A percentile compares a stretch with the other conserved stretches of the same genome.
phyloP scores from a whole-genome alignment of 2,888 invertebrate genomes.

The Adela reaumurella region DNA sequence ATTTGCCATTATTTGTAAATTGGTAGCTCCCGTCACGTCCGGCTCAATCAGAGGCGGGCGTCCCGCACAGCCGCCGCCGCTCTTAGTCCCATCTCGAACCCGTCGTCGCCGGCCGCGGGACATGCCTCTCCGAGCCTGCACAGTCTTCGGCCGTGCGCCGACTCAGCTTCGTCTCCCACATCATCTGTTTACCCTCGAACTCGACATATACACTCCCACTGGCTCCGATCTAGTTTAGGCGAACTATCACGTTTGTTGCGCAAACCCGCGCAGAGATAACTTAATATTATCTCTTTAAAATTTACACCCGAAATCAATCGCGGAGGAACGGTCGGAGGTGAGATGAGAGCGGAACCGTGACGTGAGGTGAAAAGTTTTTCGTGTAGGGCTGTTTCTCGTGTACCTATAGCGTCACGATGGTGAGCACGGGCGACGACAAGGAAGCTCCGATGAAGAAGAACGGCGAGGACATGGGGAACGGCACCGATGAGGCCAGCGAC shows the following conservation, averaged over 20 bases:
- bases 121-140: neutral
- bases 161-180: too few species aligned
- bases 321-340: neutral
- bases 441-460: slow-evolving; percentile 30
- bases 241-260: neutral
- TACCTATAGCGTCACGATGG: neutral
- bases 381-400: too few species aligned
- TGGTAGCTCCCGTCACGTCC: slow-evolving; percentile 45
- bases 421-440: slow-evolving; percentile 3
- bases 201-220: neutral
- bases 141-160: neutral
- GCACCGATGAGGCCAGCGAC: slow-evolving; percentile 43
- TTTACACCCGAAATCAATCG: neutral
- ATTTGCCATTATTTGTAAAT: slow-evolving; percentile 56
- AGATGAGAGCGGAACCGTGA: neutral
- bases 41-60: slow-evolving; percentile 39
- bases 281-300: neutral
- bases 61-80: too few species aligned
- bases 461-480: slow-evolving; percentile 37
- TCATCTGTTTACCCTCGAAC: neutral
- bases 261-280: neutral
- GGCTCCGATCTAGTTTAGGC: neutral
- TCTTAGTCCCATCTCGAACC: neutral
- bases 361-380: too few species aligned
- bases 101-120: neutral